A percentile compares a stretch with the other conserved stretches of the same genome.
Evolutionary conservation across 2,797 vertebrate genomes (phyloP).

Genomic region (Anas bernieri): DNA sequence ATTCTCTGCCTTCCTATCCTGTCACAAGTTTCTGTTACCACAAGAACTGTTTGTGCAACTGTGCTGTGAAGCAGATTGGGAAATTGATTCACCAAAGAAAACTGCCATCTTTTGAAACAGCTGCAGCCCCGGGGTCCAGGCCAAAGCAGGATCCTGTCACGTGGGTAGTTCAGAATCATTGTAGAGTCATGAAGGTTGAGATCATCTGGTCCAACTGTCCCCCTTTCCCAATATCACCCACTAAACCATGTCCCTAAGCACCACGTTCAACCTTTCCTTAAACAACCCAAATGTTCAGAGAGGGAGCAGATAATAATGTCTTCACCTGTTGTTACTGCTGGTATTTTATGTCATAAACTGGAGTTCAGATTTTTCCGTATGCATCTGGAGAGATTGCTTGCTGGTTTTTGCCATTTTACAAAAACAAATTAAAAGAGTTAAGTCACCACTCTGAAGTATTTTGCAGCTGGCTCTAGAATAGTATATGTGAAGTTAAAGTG

Average conservation of each 20-base stretch:
- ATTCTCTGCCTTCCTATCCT: neutral
- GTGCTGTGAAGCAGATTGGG: neutral
- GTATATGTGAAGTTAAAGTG: neutral
- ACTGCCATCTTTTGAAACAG: neutral
- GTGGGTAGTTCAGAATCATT: neutral
- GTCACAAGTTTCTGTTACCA: rapidly evolving
- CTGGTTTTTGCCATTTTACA: neutral
- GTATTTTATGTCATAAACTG: neutral
- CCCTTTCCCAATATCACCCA: no score
- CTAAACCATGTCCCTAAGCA: no score
- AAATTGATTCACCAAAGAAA: neutral
- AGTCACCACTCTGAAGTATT: neutral
- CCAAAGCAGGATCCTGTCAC: neutral
- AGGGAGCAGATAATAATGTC: neutral
- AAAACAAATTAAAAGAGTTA: neutral
- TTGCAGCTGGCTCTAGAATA: neutral
- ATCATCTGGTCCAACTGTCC: no score
- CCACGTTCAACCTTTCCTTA: no score
- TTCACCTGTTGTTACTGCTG: neutral
- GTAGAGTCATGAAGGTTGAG: no score
- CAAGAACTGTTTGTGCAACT: neutral
- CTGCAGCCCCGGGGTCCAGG: neutral
- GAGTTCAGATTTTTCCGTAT: neutral
- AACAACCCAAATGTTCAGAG: neutral
- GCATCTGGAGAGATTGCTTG: neutral